Conservation (phyloP, 1,140 invertebrate genomes). For the Oscheius sp. region DNA sequence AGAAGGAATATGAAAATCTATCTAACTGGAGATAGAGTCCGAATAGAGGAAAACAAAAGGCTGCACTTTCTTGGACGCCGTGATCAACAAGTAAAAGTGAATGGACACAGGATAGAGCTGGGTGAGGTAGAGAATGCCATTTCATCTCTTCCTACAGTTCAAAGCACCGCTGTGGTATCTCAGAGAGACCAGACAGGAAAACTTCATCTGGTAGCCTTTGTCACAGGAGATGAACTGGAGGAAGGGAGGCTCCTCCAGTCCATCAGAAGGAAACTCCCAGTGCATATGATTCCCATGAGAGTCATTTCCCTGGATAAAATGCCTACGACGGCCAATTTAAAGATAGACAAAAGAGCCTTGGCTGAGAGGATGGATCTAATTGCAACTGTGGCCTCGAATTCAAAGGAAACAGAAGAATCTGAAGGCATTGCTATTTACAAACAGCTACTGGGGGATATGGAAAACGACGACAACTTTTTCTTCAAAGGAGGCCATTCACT, state of each 20-base stretch:
- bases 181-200: constrained; percentile 6
- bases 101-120: constrained; percentile 14
- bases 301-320: constrained; percentile 7
- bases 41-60: background rate
- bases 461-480: constrained; percentile 26
- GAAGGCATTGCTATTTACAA: background rate
- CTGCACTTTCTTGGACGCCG: constrained; percentile 5
- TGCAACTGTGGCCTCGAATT: background rate
- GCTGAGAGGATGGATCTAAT: background rate
- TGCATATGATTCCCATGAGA: constrained; percentile 15
- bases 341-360: constrained; percentile 3
- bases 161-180: background rate
- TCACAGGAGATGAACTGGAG: background rate
- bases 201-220: constrained; percentile 23
- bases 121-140: constrained; percentile 25
- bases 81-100: constrained; percentile 24
- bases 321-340: constrained; percentile 21
- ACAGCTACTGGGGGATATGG: background rate
- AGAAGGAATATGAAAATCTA: constrained; percentile 13
- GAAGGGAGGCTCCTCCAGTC: background rate
- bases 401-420: background rate
- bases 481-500: constrained; percentile 31
- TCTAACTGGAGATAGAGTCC: constrained; percentile 13
- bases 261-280: constrained; percentile 12
- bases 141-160: background rate